Evolutionary conservation across 2,888 invertebrate genomes (phyloP).

Genomic region (Cyaniris semiargus): DNA sequence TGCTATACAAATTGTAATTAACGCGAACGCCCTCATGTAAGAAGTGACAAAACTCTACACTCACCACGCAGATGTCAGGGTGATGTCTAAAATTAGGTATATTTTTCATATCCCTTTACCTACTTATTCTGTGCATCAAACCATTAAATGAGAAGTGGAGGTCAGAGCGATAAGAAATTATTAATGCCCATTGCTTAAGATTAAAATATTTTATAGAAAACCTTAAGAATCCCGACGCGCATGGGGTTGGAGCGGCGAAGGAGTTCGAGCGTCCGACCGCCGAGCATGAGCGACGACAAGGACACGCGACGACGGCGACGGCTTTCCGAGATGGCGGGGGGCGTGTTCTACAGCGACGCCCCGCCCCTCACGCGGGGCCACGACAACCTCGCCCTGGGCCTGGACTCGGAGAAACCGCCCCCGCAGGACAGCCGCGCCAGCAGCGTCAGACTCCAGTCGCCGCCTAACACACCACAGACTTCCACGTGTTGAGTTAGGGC

Average conservation of each 20-base stretch:
- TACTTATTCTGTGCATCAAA: background rate
- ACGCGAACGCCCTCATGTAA: too few relatives aligned
- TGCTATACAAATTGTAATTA: too few relatives aligned
- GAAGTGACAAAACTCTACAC: too few relatives aligned
- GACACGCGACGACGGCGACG: constrained; percentile 70
- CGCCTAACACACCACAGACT: constrained; percentile 48
- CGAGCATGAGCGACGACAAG: constrained; percentile 66
- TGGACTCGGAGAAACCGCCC: constrained; percentile 63
- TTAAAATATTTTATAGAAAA: constrained; percentile 52
- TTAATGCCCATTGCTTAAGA: background rate
- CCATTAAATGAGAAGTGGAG: background rate
- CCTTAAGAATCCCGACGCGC: constrained; percentile 61
- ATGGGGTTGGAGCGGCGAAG: constrained; percentile 67
- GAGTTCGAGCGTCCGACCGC: constrained; percentile 71
- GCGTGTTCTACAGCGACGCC: constrained; percentile 73
- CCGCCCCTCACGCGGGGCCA: constrained; percentile 54
- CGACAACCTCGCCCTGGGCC: constrained; percentile 67
- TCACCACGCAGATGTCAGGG: too few relatives aligned
- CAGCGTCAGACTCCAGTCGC: constrained; percentile 51
- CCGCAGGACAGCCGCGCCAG: constrained; percentile 55
- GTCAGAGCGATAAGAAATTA: constrained; percentile 10
- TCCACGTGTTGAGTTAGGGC: constrained; percentile 50
- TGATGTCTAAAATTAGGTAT: too few relatives aligned
- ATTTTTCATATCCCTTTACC: background rate
- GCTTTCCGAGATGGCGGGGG: constrained; percentile 73